Evolutionary conservation across 2,797 vertebrate species (phyloP).

Genomic region (Cossypha heuglini): DNA sequence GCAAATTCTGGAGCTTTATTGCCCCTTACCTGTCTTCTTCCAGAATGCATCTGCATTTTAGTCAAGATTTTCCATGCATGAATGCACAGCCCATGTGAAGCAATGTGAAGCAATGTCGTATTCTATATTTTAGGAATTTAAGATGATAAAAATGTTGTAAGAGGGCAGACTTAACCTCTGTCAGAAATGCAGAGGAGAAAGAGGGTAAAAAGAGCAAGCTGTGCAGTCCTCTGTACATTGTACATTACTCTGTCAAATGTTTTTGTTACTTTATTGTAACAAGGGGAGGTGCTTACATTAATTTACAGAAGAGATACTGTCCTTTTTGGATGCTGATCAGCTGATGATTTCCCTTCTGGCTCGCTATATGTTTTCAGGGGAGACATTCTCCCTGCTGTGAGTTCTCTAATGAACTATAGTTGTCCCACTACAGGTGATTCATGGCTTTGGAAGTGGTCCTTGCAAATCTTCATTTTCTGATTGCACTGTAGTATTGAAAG

Average conservation of each 20-base stretch:
- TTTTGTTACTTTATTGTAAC: not conserved
- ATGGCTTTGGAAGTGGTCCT: not conserved
- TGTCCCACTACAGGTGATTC: not conserved
- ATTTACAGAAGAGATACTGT: not conserved
- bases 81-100: not conserved
- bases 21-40: not conserved
- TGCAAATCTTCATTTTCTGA: not conserved
- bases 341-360: not conserved
- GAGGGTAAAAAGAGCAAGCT: not conserved
- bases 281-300: not conserved
- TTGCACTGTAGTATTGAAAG: not conserved
- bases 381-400: not conserved
- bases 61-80: not conserved
- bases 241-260: not conserved
- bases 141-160: not conserved
- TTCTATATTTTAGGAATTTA: not conserved
- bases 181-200: not conserved
- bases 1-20: not conserved
- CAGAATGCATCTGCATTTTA: not conserved
- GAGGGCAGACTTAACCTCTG: not conserved
- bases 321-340: not conserved
- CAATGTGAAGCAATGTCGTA: not conserved
- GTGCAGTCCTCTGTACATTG: not conserved
- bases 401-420: not conserved
- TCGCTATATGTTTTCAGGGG: rapidly evolving